These are phyloP conservation scores for Eurystomus gularis DNA, from an alignment of 2,113 vertebrate genomes.

Conservation along the genomic window DNA sequence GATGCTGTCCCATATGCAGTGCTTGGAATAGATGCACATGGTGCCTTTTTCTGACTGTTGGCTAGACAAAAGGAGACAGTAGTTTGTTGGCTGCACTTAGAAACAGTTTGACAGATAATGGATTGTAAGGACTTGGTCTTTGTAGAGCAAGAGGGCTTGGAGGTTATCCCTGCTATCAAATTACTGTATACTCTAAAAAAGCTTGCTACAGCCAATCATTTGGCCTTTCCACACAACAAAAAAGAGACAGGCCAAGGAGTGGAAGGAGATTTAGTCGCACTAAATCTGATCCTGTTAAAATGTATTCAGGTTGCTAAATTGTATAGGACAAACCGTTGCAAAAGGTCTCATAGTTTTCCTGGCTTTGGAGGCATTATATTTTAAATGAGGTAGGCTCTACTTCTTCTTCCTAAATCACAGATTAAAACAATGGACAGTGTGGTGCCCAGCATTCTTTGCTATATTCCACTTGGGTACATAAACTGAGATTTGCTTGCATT, in stretches of 20 bases:
- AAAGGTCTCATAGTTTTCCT: background rate
- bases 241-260: background rate
- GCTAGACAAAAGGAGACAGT: background rate
- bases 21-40: background rate
- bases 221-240: background rate
- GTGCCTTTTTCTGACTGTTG: background rate
- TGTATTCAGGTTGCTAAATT: background rate
- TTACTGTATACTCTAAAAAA: background rate
- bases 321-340: background rate
- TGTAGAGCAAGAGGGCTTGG: background rate
- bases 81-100: background rate
- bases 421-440: background rate
- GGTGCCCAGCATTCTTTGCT: background rate
- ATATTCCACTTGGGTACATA: background rate
- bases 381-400: background rate
- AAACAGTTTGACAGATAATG: background rate
- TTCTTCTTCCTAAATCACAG: background rate
- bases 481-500: background rate
- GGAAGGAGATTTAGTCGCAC: background rate
- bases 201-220: background rate
- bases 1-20: background rate
- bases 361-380: background rate
- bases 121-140: background rate
- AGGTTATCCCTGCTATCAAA: constrained; percentile 21
- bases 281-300: background rate